A percentile compares a stretch with the other conserved stretches of the same genome.
These are phyloP conservation scores for Perca flavescens DNA, from an alignment of 2,113 vertebrate species.

Conservation along the genomic window DNA sequence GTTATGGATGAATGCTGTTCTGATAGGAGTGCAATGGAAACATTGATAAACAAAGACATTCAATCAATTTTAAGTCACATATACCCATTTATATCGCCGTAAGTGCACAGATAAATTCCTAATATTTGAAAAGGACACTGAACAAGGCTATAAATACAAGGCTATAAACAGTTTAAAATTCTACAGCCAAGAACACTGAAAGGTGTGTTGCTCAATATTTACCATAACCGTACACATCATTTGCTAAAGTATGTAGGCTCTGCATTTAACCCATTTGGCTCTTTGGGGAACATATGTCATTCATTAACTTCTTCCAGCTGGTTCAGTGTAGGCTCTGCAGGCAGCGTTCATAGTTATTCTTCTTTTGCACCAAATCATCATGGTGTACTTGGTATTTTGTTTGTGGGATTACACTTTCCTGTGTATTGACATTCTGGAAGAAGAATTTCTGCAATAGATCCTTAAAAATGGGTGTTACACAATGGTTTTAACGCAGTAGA, in stretches of 20 bases:
- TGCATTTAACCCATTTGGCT: background rate
- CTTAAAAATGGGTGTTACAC: background rate
- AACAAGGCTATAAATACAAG: background rate
- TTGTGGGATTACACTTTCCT: background rate
- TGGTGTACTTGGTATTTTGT: background rate
- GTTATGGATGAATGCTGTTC: too few species aligned
- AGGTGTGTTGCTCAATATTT: background rate
- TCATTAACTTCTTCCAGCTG: too few species aligned
- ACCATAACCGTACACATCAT: background rate
- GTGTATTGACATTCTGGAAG: background rate
- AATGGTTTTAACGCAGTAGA: background rate
- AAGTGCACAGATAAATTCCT: background rate
- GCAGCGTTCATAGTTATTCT: background rate
- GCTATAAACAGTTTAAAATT: background rate
- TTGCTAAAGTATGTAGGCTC: background rate
- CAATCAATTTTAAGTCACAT: background rate
- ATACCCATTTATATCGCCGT: too few species aligned
- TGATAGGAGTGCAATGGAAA: too few species aligned
- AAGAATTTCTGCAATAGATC: background rate
- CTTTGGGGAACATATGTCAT: too few species aligned
- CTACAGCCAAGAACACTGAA: background rate
- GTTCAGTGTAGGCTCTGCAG: background rate
- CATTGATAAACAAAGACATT: background rate
- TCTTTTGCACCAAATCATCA: background rate
- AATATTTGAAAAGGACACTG: background rate